These are phyloP conservation scores for Phrynocephalus vlangalii DNA, from an alignment of 2,797 vertebrate genomes.

Conservation along the genomic window DNA sequence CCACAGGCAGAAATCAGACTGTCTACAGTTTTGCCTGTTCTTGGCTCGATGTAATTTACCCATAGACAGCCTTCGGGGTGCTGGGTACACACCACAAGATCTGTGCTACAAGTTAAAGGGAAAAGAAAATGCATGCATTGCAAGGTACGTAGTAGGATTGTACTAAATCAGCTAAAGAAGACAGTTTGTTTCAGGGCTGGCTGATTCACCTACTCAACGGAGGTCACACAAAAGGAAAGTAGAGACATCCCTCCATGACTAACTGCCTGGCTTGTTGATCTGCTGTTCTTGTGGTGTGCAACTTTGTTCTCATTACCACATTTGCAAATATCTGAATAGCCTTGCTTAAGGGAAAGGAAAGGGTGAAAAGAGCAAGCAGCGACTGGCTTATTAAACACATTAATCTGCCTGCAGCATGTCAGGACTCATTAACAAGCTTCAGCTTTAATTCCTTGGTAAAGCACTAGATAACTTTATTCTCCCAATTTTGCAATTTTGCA, in stretches of 20 bases:
- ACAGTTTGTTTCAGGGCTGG: conserved; percentile 39
- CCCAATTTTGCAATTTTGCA: background rate
- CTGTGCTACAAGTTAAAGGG: background rate
- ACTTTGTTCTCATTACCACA: conserved; percentile 25
- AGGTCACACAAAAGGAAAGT: conserved; percentile 35
- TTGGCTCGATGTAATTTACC: conserved; percentile 6
- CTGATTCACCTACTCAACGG: conserved; percentile 28
- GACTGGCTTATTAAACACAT: conserved; percentile 37
- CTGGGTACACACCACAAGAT: background rate
- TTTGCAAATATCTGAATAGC: conserved; percentile 10
- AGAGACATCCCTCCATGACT: conserved; percentile 36
- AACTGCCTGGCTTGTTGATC: conserved; percentile 56
- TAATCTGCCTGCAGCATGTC: background rate
- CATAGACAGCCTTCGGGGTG: background rate
- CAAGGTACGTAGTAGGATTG: conserved; percentile 1
- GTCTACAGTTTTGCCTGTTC: background rate
- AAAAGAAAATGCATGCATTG: rapidly evolving
- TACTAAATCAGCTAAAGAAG: conserved; percentile 40
- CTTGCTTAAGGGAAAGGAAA: conserved; percentile 55
- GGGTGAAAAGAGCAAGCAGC: conserved; percentile 34
- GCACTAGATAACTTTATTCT: conserved; percentile 33
- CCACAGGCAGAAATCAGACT: background rate
- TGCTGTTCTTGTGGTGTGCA: conserved; percentile 48
- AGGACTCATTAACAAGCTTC: conserved; percentile 35
- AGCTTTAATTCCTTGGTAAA: conserved; percentile 2